Evolutionary conservation across 2,113 vertebrate genomes (phyloP), one percentile per base, ranked within the genome.

Genomic region (Meleagris gallopavo): DNA sequence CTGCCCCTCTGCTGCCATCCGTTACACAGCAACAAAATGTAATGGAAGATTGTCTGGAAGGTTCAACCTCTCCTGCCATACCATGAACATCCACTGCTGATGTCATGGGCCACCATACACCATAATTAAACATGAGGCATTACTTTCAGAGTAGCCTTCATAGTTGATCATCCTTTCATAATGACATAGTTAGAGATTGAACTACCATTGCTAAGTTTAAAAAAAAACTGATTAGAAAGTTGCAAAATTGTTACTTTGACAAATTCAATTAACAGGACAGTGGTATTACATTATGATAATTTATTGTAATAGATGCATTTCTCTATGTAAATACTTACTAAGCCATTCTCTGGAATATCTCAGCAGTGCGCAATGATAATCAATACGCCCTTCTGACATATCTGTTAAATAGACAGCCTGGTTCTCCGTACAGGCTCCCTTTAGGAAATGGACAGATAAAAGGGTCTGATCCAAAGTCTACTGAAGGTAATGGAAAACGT

Each of bases 371-470:
- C 73, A 50, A 13, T 12, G 6, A 5, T 80, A 73, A 77, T 65
- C 54, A 82, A 58, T 7, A 52, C 2, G 64, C 14, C 8, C 2
- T 65, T 66, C 15, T 72, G 52, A 9, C 10, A 43, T 1, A 13
- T 4, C 34, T 10, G 19, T 64, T 64, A 34, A 52, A 20, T 7
- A 38, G 46, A 55, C 6, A 55, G 5, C 30, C 57, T 77, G 19
- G 4, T 11, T 87, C 17, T 32, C 27, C 18, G n/a, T 1, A 10
- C 1, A n/a, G 11, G 55, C 6, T 2, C 19, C 5, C 43, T 58
- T 85, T 29, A 55, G 11, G 22, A 66, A 94, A 57, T 1, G 40
- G 57, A 32, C 9, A 83, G 48, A 77, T 45, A 71, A n/a, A 82
- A 65, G 15, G 4, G 10, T 46, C 34, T 76, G 34, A 65, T 52